phyloP scores from a whole-genome alignment of 1,140 invertebrate genomes.

The Drosophila eugracilis region DNA sequence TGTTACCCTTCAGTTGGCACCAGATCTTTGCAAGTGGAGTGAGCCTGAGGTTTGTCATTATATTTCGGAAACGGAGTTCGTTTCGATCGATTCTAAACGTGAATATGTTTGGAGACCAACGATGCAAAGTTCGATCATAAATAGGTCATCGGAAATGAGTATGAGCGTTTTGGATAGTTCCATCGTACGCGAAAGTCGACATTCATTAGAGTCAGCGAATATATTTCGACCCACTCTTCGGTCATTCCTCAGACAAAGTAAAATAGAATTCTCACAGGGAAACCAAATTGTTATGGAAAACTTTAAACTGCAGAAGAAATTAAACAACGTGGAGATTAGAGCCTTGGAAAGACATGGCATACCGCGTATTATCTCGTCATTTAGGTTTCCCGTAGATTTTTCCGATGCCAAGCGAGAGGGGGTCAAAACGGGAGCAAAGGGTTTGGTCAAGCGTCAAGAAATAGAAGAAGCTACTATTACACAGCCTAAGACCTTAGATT shows the following conservation, averaged over 20 bases:
- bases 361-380: constrained; percentile 68
- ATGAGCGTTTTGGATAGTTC: too few species aligned
- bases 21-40: constrained; percentile 65
- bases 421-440: constrained; percentile 7
- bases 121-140: not conserved
- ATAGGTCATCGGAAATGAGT: too few species aligned
- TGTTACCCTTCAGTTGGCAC: constrained; percentile 52
- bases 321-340: constrained; percentile 40
- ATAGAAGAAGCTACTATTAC: constrained; percentile 12
- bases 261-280: rapidly evolving
- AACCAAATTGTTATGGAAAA: constrained; percentile 16
- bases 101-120: not conserved
- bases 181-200: not conserved
- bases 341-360: constrained; percentile 38
- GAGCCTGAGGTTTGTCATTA: constrained; percentile 63
- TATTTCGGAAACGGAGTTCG: constrained; percentile 12
- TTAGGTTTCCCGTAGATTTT: constrained; percentile 64
- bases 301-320: constrained; percentile 28
- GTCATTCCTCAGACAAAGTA: constrained; percentile 18
- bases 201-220: constrained; percentile 1
- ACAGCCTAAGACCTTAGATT: constrained; percentile 9
- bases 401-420: constrained; percentile 35
- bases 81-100: too few species aligned
- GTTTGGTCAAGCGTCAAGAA: constrained; percentile 7
- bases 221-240: constrained; percentile 56